A percentile compares a stretch with the other conserved stretches of the same genome.
phyloP scores from a whole-genome alignment of 2,797 vertebrate genomes.

The Siniperca undulata region DNA sequence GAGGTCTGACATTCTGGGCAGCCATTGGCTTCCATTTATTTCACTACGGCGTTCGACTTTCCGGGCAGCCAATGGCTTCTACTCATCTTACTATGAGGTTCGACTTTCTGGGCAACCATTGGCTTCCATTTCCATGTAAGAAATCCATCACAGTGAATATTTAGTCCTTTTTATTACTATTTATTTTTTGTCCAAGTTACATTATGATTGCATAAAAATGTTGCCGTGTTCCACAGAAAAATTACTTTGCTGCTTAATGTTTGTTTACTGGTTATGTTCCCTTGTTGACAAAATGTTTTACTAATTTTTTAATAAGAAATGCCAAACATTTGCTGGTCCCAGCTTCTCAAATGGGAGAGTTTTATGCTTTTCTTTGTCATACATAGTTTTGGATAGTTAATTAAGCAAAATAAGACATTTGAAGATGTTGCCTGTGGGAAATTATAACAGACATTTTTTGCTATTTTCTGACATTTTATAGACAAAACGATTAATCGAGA shows the following conservation, averaged over 20 bases:
- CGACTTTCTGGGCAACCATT: too few species aligned
- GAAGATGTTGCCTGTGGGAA: too few species aligned
- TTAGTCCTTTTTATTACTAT: background rate
- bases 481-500: background rate
- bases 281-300: background rate
- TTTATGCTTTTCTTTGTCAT: too few species aligned
- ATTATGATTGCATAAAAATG: background rate
- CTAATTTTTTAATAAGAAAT: too few species aligned
- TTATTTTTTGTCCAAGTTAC: background rate
- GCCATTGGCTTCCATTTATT: too few species aligned
- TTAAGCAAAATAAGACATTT: background rate
- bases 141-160: background rate
- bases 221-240: background rate
- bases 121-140: background rate
- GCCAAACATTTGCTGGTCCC: background rate
- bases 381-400: background rate
- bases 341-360: background rate
- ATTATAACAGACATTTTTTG: background rate
- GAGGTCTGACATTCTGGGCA: too few species aligned
- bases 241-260: background rate
- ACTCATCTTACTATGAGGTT: background rate
- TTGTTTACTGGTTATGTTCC: background rate
- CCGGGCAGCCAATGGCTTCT: background rate
- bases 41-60: background rate
- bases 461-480: background rate